phyloP scores from a whole-genome alignment of 1,140 invertebrate species.

The Charaxes varanes region DNA sequence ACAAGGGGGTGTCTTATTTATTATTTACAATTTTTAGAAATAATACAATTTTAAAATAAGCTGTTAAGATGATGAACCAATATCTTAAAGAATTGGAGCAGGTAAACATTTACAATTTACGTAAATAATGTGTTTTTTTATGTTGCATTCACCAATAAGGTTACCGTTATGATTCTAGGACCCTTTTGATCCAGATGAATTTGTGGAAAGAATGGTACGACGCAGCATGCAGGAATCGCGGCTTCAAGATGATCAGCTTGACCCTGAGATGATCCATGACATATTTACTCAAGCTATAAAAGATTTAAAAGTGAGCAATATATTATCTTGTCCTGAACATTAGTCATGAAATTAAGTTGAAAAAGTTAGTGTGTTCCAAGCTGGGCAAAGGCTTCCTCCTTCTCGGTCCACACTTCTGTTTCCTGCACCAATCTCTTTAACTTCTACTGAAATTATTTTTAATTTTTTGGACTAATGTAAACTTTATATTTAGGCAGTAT shows the following conservation, averaged over 20 bases:
- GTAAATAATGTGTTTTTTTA: conserved; percentile 5
- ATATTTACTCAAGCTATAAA: conserved; percentile 94
- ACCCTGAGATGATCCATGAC: conserved; percentile 88
- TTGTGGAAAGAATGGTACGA: conserved; percentile 97
- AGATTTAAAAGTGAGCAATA: conserved; percentile 72
- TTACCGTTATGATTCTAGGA: conserved; percentile 82
- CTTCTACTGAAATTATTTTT: too few relatives aligned
- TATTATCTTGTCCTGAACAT: too few relatives aligned
- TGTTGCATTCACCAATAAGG: too few relatives aligned
- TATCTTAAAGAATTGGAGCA: conserved; percentile 88
- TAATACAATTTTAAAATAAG: not conserved
- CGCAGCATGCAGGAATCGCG: conserved; percentile 88
- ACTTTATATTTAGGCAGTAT: too few relatives aligned
- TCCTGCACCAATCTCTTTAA: too few relatives aligned
- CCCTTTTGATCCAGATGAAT: conserved; percentile 97
- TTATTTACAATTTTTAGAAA: too few relatives aligned
- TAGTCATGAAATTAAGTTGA: too few relatives aligned
- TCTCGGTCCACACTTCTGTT: too few relatives aligned
- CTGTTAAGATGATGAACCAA: conserved; percentile 85
- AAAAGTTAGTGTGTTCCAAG: too few relatives aligned
- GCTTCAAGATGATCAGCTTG: conserved; percentile 80
- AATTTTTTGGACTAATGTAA: too few relatives aligned
- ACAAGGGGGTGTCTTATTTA: too few relatives aligned
- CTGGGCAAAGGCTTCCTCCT: too few relatives aligned
- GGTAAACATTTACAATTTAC: conserved; percentile 56